These are phyloP conservation scores for Pherbina coryleti DNA, from an alignment of 2,888 invertebrate species.

Conservation along the genomic window DNA sequence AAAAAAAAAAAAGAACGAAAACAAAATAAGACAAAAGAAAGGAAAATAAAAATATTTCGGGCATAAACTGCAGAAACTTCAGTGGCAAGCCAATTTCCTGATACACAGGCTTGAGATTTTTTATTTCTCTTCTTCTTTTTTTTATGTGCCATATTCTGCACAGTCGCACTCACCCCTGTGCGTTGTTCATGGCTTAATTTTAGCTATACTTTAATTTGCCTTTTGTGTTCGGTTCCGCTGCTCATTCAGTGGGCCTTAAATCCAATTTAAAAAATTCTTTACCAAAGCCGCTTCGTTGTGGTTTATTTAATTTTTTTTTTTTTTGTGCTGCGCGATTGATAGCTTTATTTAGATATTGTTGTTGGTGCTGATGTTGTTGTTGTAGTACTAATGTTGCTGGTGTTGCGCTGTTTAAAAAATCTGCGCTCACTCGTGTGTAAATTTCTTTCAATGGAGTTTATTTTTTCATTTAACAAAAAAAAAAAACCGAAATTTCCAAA, in stretches of 20 bases:
- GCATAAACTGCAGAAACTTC: not conserved
- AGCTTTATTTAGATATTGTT: not conserved
- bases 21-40: not conserved
- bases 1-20: too few relatives aligned
- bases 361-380: not conserved
- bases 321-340: not conserved
- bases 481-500: not conserved
- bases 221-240: not conserved
- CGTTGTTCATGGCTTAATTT: not conserved
- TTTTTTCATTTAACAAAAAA: not conserved
- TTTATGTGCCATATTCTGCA: not conserved
- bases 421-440: not conserved
- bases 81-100: not conserved
- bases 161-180: not conserved
- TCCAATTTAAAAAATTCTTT: not conserved
- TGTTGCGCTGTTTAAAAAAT: not conserved
- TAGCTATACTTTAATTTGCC: not conserved
- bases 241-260: constrained; percentile 1
- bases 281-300: not conserved
- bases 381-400: not conserved
- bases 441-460: constrained; percentile 3
- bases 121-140: not conserved
- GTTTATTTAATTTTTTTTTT: not conserved
- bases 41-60: not conserved
- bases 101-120: not conserved